Conservation (phyloP, 1,140 invertebrate genomes). For the Drosophila cardini region DNA sequence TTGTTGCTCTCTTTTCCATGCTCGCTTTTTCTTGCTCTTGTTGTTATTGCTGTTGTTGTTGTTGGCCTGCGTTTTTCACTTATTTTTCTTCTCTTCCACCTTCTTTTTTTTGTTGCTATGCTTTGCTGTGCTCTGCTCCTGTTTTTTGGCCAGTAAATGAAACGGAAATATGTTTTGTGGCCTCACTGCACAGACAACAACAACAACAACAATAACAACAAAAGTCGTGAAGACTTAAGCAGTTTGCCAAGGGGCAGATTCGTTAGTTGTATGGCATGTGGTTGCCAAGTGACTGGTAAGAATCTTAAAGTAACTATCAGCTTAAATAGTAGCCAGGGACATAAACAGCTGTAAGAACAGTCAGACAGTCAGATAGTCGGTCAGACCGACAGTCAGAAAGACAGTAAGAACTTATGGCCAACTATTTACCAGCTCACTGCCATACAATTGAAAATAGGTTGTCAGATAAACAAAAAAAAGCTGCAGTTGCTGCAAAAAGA, state of each 20-base stretch:
- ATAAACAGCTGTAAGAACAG: not conserved
- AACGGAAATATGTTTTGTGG: conserved; percentile 82
- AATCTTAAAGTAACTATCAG: conserved; percentile 46
- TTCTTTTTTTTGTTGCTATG: conserved; percentile 8
- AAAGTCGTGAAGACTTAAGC: conserved; percentile 35
- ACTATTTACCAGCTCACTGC: conserved; percentile 5
- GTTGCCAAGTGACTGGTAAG: conserved; percentile 30
- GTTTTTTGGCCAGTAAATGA: conserved; percentile 77
- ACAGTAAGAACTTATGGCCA: not conserved
- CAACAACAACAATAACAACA: conserved; percentile 39
- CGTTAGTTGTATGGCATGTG: conserved; percentile 26
- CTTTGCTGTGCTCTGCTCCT: not conserved
- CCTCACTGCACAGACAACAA: conserved; percentile 59
- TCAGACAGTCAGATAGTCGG: not conserved
- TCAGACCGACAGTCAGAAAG: not conserved
- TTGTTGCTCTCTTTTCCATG: not conserved
- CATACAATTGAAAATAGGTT: conserved; percentile 12
- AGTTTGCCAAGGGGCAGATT: conserved; percentile 29
- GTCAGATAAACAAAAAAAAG: conserved; percentile 6
- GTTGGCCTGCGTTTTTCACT: conserved; percentile 70
- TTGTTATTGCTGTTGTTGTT: conserved; percentile 57
- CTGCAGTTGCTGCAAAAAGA: conserved; percentile 11
- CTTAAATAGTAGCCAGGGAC: conserved; percentile 29
- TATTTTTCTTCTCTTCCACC: conserved; percentile 22
- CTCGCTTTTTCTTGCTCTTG: conserved; percentile 28